Evolutionary conservation across 2,888 invertebrate species (phyloP).

Genomic region (Hyposoter dolosus): DNA sequence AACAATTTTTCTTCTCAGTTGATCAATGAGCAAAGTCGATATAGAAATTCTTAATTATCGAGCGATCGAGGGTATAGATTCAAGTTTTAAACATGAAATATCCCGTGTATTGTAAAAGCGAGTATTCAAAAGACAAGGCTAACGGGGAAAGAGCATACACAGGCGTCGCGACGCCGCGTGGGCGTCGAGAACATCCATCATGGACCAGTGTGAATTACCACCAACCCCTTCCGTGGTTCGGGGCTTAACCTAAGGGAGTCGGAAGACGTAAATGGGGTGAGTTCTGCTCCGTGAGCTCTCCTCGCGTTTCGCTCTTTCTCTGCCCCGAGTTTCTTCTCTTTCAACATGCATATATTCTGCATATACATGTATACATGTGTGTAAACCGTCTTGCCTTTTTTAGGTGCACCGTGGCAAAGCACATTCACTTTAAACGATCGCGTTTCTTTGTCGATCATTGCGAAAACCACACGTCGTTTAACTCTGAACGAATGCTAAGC

Average conservation of each 20-base stretch:
- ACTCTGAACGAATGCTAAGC: conserved; percentile 23
- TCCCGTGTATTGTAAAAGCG: conserved; percentile 39
- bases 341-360: background rate
- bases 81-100: conserved; percentile 4
- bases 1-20: background rate
- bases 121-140: conserved; percentile 55
- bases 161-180: conserved; percentile 82
- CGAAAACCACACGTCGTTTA: conserved; percentile 38
- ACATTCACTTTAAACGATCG: conserved; percentile 31
- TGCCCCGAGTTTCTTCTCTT: conserved; percentile 39
- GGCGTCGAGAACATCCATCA: conserved; percentile 83
- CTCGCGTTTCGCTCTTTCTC: conserved; percentile 52
- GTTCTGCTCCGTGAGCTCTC: conserved; percentile 68
- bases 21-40: background rate
- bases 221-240: conserved; percentile 69
- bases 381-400: conserved; percentile 23
- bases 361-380: background rate
- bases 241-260: conserved; percentile 73
- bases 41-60: background rate
- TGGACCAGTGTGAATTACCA: conserved; percentile 82
- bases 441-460: conserved; percentile 36
- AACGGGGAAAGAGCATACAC: conserved; percentile 70
- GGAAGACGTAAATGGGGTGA: conserved; percentile 69
- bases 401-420: conserved; percentile 30
- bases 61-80: background rate